Percentiles rank a stretch among this genome's conserved stretches.
Conservation (phyloP, 1,140 invertebrate species). For the Drosophila athabasca region DNA sequence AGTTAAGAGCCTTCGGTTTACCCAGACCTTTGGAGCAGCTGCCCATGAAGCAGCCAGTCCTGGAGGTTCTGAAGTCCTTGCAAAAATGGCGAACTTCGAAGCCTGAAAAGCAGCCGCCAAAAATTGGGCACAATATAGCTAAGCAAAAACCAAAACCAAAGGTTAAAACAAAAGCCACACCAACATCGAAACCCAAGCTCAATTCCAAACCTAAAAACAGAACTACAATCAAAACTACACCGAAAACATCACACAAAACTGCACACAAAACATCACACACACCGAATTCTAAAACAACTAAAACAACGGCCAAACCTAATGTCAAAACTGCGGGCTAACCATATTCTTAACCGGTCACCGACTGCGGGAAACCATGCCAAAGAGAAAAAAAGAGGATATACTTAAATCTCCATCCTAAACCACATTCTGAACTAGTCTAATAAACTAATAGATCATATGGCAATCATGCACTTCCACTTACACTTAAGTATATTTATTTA, state of each 20-base stretch:
- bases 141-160: neutral
- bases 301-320: too few species aligned
- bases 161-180: neutral
- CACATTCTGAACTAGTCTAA: neutral
- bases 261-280: too few species aligned
- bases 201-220: too few species aligned
- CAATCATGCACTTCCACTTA: too few species aligned
- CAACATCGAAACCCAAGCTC: neutral
- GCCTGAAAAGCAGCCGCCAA: neutral
- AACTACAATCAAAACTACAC: too few species aligned
- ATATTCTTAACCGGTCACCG: constrained; percentile 1
- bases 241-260: too few species aligned
- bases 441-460: too few species aligned
- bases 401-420: neutral
- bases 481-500: too few species aligned
- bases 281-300: too few species aligned
- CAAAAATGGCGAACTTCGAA: neutral
- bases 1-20: constrained; percentile 93
- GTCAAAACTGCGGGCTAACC: neutral
- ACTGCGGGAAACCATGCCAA: constrained; percentile 47
- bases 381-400: constrained; percentile 21
- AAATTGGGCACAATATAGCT: neutral
- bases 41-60: neutral
- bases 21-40: neutral
- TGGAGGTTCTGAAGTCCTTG: neutral